phyloP scores from a whole-genome alignment of 1,140 invertebrate genomes.

The Panagrolaimus sp. region DNA sequence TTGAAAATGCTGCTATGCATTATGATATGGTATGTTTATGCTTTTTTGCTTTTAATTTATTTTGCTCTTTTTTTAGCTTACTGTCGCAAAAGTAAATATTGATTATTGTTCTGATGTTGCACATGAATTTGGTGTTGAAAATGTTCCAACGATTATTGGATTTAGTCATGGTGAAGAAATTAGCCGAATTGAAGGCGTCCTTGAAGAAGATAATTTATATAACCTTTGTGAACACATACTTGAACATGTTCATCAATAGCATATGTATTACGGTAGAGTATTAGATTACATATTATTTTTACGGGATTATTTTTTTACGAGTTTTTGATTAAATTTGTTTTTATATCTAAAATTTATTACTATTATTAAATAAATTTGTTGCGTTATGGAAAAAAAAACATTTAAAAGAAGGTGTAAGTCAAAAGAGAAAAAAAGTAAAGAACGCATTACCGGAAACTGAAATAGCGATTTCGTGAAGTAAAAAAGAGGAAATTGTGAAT shows the following conservation, averaged over 20 bases:
- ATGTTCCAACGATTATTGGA: conserved; percentile 35
- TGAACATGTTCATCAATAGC: too few species aligned
- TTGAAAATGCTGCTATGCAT: conserved; percentile 17
- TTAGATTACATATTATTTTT: too few species aligned
- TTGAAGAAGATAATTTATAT: conserved; percentile 27
- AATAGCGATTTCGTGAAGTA: background rate
- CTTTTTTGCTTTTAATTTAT: background rate
- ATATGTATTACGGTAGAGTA: too few species aligned
- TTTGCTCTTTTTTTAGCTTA: conserved; percentile 21
- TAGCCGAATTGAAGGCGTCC: conserved; percentile 37
- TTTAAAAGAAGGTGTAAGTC: too few species aligned
- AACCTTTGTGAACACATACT: conserved; percentile 15
- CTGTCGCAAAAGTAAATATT: conserved; percentile 28
- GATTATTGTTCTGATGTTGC: conserved; percentile 31
- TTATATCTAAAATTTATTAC: too few species aligned
- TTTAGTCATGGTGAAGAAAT: conserved; percentile 27
- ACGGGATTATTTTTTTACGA: too few species aligned
- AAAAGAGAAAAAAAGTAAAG: background rate
- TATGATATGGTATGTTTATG: background rate
- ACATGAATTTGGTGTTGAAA: conserved; percentile 30
- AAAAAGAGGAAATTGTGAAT: conserved; percentile 7
- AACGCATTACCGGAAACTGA: conserved; percentile 8
- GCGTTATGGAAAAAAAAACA: too few species aligned
- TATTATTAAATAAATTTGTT: too few species aligned
- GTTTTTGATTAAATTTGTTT: too few species aligned